These are phyloP conservation scores for Dryadula phaetusa DNA, from an alignment of 2,888 invertebrate species.

Conservation along the genomic window DNA sequence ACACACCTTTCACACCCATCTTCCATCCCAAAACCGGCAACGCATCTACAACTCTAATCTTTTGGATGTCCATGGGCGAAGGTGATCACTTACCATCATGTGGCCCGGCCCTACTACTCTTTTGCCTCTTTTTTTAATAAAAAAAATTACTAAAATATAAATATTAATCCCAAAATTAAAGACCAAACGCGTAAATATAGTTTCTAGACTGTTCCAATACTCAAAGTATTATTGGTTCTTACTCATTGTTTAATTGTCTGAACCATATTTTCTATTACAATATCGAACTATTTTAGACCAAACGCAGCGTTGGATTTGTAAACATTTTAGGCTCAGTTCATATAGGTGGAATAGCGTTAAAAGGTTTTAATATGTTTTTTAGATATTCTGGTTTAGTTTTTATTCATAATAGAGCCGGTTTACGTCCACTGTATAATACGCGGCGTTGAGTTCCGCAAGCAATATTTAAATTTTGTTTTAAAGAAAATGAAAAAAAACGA, in stretches of 20 bases:
- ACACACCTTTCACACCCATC: too few relatives aligned
- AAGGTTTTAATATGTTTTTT: neutral
- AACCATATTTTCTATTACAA: constrained; percentile 43
- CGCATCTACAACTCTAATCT: too few relatives aligned
- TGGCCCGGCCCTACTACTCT: too few relatives aligned
- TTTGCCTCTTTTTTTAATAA: too few relatives aligned
- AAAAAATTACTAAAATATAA: neutral
- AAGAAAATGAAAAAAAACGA: too few relatives aligned
- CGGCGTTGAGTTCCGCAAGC: too few relatives aligned
- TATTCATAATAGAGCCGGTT: too few relatives aligned
- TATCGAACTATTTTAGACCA: constrained; percentile 41
- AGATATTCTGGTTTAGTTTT: neutral
- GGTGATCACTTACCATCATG: too few relatives aligned
- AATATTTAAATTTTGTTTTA: too few relatives aligned
- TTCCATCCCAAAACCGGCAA: too few relatives aligned
- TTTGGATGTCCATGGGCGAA: too few relatives aligned
- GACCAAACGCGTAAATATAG: neutral
- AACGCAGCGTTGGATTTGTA: constrained; percentile 41
- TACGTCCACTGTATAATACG: too few relatives aligned
- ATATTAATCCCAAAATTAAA: neutral
- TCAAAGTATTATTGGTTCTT: constrained; percentile 16
- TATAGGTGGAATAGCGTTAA: neutral
- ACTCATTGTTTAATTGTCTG: constrained; percentile 37
- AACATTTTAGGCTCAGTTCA: constrained; percentile 37
- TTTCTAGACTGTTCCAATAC: neutral